These are phyloP conservation scores for Otocyon megalotis DNA, from an alignment of 2,113 vertebrate species.

Conservation along the genomic window DNA sequence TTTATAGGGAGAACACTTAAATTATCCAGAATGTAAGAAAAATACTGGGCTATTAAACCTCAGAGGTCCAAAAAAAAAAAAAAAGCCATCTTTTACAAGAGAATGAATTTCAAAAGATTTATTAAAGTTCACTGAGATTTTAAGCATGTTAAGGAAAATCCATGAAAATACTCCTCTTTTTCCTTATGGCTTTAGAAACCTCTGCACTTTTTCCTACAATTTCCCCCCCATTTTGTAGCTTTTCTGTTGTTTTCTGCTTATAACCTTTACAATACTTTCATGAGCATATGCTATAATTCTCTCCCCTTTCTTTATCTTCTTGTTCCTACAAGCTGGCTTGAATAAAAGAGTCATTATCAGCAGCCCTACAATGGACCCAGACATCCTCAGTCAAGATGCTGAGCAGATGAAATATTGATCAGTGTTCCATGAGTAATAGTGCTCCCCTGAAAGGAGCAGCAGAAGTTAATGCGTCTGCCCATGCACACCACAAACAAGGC, in stretches of 20 bases:
- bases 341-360: slow-evolving; percentile 97
- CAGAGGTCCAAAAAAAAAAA: slow-evolving; percentile 65
- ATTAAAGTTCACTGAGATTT: slow-evolving; percentile 77
- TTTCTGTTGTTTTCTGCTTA: slow-evolving; percentile 87
- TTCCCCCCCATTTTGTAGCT: slow-evolving; percentile 74
- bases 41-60: slow-evolving; percentile 74
- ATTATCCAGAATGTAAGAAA: slow-evolving; percentile 71
- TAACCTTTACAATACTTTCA: slow-evolving; percentile 91
- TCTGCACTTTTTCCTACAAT: slow-evolving; percentile 83
- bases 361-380: slow-evolving; percentile 94
- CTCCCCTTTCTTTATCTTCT: slow-evolving; percentile 94
- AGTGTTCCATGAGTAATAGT: slow-evolving; percentile 93
- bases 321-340: slow-evolving; percentile 96
- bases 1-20: slow-evolving; percentile 71
- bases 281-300: slow-evolving; percentile 93
- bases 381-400: slow-evolving; percentile 95
- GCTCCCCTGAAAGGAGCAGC: slow-evolving; percentile 92
- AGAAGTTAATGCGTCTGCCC: slow-evolving; percentile 93
- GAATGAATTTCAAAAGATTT: slow-evolving; percentile 77
- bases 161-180: slow-evolving; percentile 53
- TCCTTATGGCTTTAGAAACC: slow-evolving; percentile 68
- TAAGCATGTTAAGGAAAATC: slow-evolving; percentile 68
- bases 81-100: slow-evolving; percentile 75
- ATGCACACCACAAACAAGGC: slow-evolving; percentile 92
- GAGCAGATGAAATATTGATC: slow-evolving; percentile 98